phyloP scores from a whole-genome alignment of 2,113 vertebrate species.

The Verasper variegatus region DNA sequence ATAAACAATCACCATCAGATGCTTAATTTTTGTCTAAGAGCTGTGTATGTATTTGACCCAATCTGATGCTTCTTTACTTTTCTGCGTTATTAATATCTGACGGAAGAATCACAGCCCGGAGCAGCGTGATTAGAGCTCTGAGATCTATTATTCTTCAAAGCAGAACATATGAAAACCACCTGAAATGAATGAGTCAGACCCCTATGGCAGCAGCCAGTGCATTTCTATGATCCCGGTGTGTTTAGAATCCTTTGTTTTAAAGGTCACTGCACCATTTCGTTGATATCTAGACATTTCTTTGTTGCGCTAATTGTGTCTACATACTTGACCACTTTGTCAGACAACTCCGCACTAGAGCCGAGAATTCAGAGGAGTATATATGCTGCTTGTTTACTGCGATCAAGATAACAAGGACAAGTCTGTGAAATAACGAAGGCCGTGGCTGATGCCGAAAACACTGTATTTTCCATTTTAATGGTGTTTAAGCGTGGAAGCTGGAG shows the following conservation, averaged over 20 bases:
- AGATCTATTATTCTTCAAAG: conserved; percentile 71
- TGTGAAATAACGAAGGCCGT: conserved; percentile 77
- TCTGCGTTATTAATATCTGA: conserved; percentile 67
- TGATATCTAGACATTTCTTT: conserved; percentile 67
- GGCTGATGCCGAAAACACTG: conserved; percentile 69
- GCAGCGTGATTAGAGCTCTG: conserved; percentile 51
- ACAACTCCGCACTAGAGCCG: conserved; percentile 50
- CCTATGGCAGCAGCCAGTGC: conserved; percentile 28
- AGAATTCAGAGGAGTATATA: conserved; percentile 40
- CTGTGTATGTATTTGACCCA: conserved; percentile 58
- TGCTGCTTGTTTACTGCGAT: conserved; percentile 77
- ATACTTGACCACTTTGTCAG: conserved; percentile 75
- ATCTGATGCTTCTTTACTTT: conserved; percentile 49
- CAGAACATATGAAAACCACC: conserved; percentile 58
- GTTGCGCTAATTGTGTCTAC: conserved; percentile 72
- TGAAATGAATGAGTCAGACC: conserved; percentile 54
- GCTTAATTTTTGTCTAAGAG: conserved; percentile 37
- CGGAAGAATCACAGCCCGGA: conserved; percentile 19
- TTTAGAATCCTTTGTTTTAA: conserved; percentile 71
- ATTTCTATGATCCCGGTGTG: conserved; percentile 21
- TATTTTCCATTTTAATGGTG: conserved; percentile 80
- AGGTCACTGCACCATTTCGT: conserved; percentile 66
- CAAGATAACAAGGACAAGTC: conserved; percentile 72
- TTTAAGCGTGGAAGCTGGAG: conserved; percentile 73
- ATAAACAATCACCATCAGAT: conserved; percentile 62